Conservation (phyloP, 2,113 vertebrate genomes). For the Amphiprion percula region DNA sequence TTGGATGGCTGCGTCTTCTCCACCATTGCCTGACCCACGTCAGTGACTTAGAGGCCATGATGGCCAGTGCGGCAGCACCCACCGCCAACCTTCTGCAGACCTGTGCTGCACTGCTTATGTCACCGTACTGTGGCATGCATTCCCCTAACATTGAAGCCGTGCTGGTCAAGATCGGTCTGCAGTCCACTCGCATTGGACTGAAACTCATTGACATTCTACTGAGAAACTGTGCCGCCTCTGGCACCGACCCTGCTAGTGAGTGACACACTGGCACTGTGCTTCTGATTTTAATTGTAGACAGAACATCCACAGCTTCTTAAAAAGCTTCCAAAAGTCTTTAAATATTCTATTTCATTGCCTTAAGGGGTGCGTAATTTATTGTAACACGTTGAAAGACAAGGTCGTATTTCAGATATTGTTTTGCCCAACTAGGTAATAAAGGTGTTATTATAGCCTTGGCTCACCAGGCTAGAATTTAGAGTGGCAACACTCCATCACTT, state of each 20-base stretch:
- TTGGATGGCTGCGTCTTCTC: constrained; percentile 96
- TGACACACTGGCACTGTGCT: constrained; percentile 8
- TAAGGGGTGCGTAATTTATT: not conserved
- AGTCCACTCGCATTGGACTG: constrained; percentile 96
- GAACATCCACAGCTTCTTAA: not conserved
- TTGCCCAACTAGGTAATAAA: not conserved
- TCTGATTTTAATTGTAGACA: not conserved
- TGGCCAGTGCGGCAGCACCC: constrained; percentile 97
- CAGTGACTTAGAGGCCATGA: constrained; percentile 96
- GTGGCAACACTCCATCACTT: not conserved
- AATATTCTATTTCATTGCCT: not conserved
- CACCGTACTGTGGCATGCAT: constrained; percentile 99
- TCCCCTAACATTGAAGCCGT: constrained; percentile 98
- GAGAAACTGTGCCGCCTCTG: constrained; percentile 96
- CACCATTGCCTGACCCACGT: constrained; percentile 99
- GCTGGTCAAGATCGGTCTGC: constrained; percentile 97
- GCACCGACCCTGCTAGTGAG: constrained; percentile 95
- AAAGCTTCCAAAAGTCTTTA: not conserved
- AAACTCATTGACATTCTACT: constrained; percentile 98
- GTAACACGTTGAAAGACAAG: not conserved
- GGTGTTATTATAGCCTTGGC: not conserved
- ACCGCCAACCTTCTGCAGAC: constrained; percentile 98
- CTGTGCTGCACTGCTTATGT: constrained; percentile 97
- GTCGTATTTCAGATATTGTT: not conserved
- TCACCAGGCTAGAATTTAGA: no score